Base-by-base conservation (phyloP, 2,113 vertebrate genomes). In the Gymnogyps californianus region DNA sequence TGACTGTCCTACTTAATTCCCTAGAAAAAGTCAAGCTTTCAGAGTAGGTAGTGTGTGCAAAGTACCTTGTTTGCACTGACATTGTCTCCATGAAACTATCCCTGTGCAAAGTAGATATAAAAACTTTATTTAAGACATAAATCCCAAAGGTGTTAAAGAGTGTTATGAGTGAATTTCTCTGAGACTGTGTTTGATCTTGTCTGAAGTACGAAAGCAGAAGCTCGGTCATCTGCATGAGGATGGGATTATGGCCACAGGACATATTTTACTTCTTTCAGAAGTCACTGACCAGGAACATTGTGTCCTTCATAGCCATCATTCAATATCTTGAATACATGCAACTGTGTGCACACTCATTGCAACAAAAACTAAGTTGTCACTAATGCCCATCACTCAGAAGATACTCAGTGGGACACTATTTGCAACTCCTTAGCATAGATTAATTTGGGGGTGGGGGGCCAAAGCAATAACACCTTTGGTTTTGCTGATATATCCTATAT, bases 81-180 rank as follows among this genome's bases (percentile, higher is more conserved):
- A 19, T 10, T 64, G 13, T 26, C 28, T 78, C 31, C 10, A 11
- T 70, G 49, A 78, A 83, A 54, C 29, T 71, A 51, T 3, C n/a
- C 42, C 8, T 69, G 13, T 28, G 12, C 19, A 78, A 89, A 83
- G 24, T 13, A 86, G 16, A 47, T 44, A 54, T 25, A 70, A 86
- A 93, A 61, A 70, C 17, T 58, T 40, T 74, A 57, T 42, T 90
- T 84, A 85, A 92, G 34, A 71, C 29, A 40, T 25, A 90, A 96
- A 87, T 71, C 21, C 76, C 44, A 62, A 77, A 79, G 46, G 34
- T 15, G 6, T 83, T 96, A 74, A 64, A 85, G 38, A 80, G 14
- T 28, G 59, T 74, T 82, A 71, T 6, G 11, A 67, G 36, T 29
- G 17, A 83, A 91, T 70, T 85, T 95, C 75, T 79, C 70, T 32